Base-by-base conservation (phyloP, 2,113 vertebrate species). In the Tautogolabrus adspersus region DNA sequence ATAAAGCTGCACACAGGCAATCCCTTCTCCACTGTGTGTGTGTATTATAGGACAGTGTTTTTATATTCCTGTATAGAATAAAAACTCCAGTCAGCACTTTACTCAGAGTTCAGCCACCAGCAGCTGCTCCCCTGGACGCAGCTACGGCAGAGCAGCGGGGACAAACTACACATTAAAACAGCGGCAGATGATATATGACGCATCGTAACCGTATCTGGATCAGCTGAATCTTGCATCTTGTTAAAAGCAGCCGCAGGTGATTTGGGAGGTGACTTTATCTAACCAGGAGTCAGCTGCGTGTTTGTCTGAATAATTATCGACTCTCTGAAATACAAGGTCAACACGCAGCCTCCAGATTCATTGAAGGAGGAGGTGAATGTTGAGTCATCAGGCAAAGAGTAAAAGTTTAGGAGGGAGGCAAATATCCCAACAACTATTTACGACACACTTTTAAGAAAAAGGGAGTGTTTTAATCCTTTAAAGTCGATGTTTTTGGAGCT, bases 171-270 rank as follows among this genome's bases (percentile, higher is more conserved):
- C 64, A 75, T 51, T 55, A 61, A 37, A 66, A 34, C 51, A 57
- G 63, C 73, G 15, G 18, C 56, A 23, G 44, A 67, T 85, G 86
- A 87, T 87, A 87, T 86, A 88, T 73, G 64, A 86, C 68, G 72
- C 62, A 2, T 57, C 55, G 54, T 74, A 71, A 84, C 84, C 72
- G 1, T 47, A 72, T 72, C 72, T 76, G 66, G 70, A 82, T 82
- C 77, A 60, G 23, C 75, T 60, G 66, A 66, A 82, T 64, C 55
- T 63, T 80, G 69, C 63, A 75, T 87, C 83, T 81, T 82, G 72
- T 84, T 81, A 81, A 66, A 82, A 79, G 8, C 64, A 40, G 65
- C 37, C 38, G 30, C 22, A 3, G 66, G 63, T 85, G 86, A 91
- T 83, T 12, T 49, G 88, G 62, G 75, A 87, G 77, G 77, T 73